Percentiles rank a stretch among this genome's conserved stretches.
Conservation (phyloP, 2,888 invertebrate species). For the Deroplatys truncata region DNA sequence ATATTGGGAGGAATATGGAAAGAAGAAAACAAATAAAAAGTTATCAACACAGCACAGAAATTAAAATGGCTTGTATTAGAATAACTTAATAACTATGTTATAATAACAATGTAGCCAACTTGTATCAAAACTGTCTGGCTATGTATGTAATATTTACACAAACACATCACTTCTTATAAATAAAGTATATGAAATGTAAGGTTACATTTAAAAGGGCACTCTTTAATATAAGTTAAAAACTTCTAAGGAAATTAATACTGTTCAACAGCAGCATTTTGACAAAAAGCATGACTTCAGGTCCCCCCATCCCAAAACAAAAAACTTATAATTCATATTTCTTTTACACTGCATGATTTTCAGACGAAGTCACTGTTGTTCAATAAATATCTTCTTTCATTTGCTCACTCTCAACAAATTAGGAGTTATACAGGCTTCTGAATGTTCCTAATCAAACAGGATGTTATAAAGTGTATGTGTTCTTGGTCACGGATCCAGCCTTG, state of each 20-base stretch:
- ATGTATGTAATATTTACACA: background rate
- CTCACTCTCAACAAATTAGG: conserved; percentile 10
- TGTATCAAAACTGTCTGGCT: background rate
- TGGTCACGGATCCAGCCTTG: conserved; percentile 76
- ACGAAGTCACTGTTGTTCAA: background rate
- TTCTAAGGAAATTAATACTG: background rate
- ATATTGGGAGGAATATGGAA: background rate
- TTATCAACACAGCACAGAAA: background rate
- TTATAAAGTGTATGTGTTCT: conserved; percentile 71
- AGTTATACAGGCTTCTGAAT: background rate
- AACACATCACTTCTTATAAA: background rate
- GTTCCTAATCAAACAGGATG: conserved; percentile 31
- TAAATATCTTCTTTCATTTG: background rate
- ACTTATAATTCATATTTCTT: background rate
- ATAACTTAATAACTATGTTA: background rate
- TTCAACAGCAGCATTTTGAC: too few species aligned
- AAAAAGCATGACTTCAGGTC: background rate
- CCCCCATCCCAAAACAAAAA: background rate
- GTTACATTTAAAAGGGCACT: background rate
- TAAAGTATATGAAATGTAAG: background rate
- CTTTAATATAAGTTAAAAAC: background rate
- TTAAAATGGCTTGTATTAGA: background rate
- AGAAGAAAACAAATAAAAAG: background rate
- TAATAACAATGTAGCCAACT: background rate
- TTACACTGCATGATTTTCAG: background rate